These are phyloP conservation scores for Pangasius sanitwongsei DNA, from an alignment of 2,797 vertebrate species.

Conservation along the genomic window DNA sequence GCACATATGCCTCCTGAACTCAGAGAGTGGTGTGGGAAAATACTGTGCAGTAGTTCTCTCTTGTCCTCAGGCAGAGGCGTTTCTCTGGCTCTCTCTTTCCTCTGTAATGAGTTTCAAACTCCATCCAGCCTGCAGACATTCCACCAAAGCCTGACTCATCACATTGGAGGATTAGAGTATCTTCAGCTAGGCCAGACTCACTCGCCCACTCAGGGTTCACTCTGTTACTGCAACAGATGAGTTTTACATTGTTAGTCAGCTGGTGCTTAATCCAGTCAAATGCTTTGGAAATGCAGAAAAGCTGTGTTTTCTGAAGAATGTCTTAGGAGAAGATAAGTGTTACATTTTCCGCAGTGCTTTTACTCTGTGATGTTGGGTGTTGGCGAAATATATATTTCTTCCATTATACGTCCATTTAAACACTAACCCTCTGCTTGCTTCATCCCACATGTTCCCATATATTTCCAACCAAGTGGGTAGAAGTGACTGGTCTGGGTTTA, in stretches of 20 bases:
- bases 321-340: not conserved
- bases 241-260: constrained; percentile 63
- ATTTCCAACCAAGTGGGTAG: not conserved
- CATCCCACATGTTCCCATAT: not conserved
- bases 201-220: not conserved
- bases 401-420: not conserved
- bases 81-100: not conserved
- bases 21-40: not conserved
- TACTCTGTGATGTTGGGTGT: not conserved
- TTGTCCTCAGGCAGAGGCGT: not conserved
- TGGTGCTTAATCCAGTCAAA: constrained; percentile 64
- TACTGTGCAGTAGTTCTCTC: not conserved
- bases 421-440: no score
- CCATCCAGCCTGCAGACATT: not conserved
- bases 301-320: constrained; percentile 4
- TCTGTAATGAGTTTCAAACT: constrained; percentile 3
- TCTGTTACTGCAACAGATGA: constrained; percentile 56
- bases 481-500: not conserved
- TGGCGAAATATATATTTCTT: not conserved
- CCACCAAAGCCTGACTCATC: constrained; percentile 34
- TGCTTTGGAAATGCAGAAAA: constrained; percentile 50
- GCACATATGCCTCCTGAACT: not conserved
- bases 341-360: constrained; percentile 19
- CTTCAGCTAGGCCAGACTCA: constrained; percentile 9
- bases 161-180: constrained; percentile 33